phyloP scores from a whole-genome alignment of 35 echinoderm and acorn worm species.

The Diadema setosum region DNA sequence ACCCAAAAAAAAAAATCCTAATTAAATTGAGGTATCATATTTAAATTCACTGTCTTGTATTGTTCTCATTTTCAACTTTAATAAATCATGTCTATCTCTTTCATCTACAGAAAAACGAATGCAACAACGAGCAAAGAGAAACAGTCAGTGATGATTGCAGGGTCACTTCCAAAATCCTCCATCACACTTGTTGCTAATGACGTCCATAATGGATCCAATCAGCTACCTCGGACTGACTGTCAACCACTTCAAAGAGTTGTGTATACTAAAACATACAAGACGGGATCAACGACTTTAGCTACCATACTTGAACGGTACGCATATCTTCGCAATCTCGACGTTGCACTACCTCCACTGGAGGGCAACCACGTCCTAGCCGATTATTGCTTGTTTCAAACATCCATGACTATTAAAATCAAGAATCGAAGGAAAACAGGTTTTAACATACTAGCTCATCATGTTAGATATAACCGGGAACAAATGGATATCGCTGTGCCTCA shows the following conservation, averaged over 20 bases:
- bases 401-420: neutral
- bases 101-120: too few species aligned
- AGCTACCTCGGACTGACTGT: neutral
- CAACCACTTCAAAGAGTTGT: constrained; percentile 7
- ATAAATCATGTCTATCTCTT: too few species aligned
- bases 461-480: constrained; percentile 23
- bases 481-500: constrained; percentile 36
- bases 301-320: constrained; percentile 59
- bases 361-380: neutral
- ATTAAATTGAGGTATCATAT: too few species aligned
- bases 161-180: too few species aligned
- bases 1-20: too few species aligned
- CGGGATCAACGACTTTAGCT: constrained; percentile 55
- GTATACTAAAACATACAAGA: constrained; percentile 83
- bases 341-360: neutral
- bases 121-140: too few species aligned
- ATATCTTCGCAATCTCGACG: constrained; percentile 36
- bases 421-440: neutral
- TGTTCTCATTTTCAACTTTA: too few species aligned
- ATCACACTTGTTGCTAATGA: too few species aligned
- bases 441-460: constrained; percentile 57
- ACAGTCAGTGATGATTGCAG: too few species aligned
- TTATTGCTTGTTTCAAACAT: neutral
- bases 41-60: too few species aligned
- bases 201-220: too few species aligned